phyloP scores from a whole-genome alignment of 2,888 invertebrate genomes.

The Rhagium mordax region DNA sequence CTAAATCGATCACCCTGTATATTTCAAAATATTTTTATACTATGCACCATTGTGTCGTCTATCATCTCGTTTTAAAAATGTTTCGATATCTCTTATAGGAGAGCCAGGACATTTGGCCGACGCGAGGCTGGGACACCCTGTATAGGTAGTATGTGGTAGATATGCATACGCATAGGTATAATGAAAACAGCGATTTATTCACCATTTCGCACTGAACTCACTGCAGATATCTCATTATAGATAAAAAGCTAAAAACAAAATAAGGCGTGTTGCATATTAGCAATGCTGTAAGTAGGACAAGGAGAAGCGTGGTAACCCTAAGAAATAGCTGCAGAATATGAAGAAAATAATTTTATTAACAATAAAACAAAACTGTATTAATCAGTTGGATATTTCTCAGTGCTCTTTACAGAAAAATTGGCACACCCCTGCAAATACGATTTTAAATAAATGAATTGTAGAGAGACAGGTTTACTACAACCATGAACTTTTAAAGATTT shows the following conservation, averaged over 20 bases:
- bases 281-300: conserved; percentile 12
- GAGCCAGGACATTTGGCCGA: no score
- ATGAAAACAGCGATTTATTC: background rate
- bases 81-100: no score
- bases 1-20: no score
- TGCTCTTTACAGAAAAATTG: background rate
- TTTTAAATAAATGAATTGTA: background rate
- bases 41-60: no score
- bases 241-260: background rate
- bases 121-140: no score
- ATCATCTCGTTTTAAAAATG: no score
- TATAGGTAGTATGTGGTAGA: no score
- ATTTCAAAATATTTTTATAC: no score
- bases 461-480: background rate
- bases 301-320: background rate
- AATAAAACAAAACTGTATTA: conserved; percentile 3
- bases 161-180: background rate
- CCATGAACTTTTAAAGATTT: conserved; percentile 17
- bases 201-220: background rate
- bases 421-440: background rate
- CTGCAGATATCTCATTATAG: conserved; percentile 8
- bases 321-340: background rate
- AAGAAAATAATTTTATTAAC: background rate
- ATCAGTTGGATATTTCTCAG: conserved; percentile 5
- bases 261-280: conserved; percentile 1